Base-by-base conservation (phyloP, 1,140 invertebrate species). In the Batillaria attramentaria region DNA sequence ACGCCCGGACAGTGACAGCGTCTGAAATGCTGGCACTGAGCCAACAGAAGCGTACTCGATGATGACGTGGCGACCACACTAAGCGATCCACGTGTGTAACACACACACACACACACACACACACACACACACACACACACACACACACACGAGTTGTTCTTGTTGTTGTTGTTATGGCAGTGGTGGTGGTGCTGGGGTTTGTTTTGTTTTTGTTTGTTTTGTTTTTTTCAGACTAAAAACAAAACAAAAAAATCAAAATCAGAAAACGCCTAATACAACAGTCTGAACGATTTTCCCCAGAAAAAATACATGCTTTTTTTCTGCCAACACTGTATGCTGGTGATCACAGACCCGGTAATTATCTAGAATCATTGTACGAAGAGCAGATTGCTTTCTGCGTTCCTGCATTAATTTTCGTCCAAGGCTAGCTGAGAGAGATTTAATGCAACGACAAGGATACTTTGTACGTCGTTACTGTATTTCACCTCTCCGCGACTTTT, bases 41-140 rank as follows among this genome's bases (percentile, higher is more conserved):
- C n/a, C n/a, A n/a, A n/a, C n/a, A n/a, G n/a, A n/a, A n/a, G n/a
- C n/a, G n/a, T n/a, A n/a, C n/a, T n/a, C n/a, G n/a, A n/a, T n/a
- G n/a, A n/a, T n/a, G n/a, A n/a, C n/a, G n/a, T n/a, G n/a, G 24
- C 13, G 28, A 8, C 41, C 37, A 42, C 39, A 42, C 66, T 42
- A 16, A 69, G 37, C 35, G 33, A 37, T 37, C 35, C 65, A 66
- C 35, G 16, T 41, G 28, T 41, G 43, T 20, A 69, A 37, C 65
- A 66, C 65, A 3, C 65, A 66, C 65, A 66, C 31, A 37, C 62
- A 66, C 31, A 66, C 62, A 66, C 62, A 28, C 62, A 66, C 31
- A 66, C 28, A 35, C 62, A 66, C 62, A 33, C 5, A 35, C 62
- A 33, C 16, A 66, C 31, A 5, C 31, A 33, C 62, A 16, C 31